Conservation (phyloP, 2,888 invertebrate genomes). For the Agelastica alni region DNA sequence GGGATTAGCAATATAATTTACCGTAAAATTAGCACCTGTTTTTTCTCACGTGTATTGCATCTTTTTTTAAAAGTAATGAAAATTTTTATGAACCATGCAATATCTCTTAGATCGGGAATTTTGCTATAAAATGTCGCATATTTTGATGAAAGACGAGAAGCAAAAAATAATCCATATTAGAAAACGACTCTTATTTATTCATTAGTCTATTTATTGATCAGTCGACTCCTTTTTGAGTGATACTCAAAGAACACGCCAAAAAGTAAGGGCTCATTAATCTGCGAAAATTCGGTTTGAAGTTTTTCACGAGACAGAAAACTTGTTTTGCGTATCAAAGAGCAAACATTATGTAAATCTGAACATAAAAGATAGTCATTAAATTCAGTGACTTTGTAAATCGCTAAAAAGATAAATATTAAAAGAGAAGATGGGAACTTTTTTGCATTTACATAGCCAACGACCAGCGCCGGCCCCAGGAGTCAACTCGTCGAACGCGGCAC, state of each 20-base stretch:
- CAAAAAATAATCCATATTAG: too few relatives aligned
- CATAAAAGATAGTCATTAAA: constrained; percentile 53
- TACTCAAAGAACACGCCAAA: constrained; percentile 18
- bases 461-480: too few relatives aligned
- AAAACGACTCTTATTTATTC: constrained; percentile 14
- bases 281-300: constrained; percentile 31
- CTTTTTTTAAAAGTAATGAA: too few relatives aligned
- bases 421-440: constrained; percentile 40
- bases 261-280: constrained; percentile 23
- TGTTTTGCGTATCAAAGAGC: constrained; percentile 46
- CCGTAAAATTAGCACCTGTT: too few relatives aligned
- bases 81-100: too few relatives aligned
- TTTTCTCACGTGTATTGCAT: too few relatives aligned
- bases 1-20: constrained; percentile 5
- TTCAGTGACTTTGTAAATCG: constrained; percentile 47
- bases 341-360: constrained; percentile 51
- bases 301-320: constrained; percentile 38
- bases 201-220: constrained; percentile 18
- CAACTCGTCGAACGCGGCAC: too few relatives aligned
- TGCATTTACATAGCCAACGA: constrained; percentile 10
- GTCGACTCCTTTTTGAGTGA: constrained; percentile 11
- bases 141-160: too few relatives aligned
- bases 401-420: constrained; percentile 50
- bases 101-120: too few relatives aligned
- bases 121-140: too few relatives aligned